A percentile compares a stretch with the other conserved stretches of the same genome.
Conservation (phyloP, 2,888 invertebrate species). For the Eulithis testata region DNA sequence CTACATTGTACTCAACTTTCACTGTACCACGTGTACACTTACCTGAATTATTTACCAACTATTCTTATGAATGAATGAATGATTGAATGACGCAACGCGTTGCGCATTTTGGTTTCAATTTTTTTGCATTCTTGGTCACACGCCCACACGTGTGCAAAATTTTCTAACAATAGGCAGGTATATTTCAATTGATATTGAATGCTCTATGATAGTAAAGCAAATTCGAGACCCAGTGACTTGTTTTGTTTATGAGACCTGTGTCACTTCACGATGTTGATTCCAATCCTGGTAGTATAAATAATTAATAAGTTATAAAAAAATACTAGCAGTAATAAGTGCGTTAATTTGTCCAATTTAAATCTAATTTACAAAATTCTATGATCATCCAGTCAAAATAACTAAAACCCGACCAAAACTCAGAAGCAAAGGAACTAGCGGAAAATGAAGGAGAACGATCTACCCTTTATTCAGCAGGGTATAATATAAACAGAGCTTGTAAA, state of each 20-base stretch:
- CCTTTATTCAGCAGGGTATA: no score
- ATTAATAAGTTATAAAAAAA: background rate
- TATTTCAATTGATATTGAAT: conserved; percentile 45
- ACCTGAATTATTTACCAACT: conserved; percentile 48
- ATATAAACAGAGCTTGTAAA: no score
- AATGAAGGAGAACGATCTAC: no score
- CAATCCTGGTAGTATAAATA: no score
- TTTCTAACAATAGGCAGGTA: conserved; percentile 45
- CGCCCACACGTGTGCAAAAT: conserved; percentile 74
- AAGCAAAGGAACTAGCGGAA: no score
- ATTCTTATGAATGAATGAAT: conserved; percentile 33
- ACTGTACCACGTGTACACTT: conserved; percentile 44
- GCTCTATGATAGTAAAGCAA: conserved; percentile 31
- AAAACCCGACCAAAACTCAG: no score
- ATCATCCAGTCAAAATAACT: no score
- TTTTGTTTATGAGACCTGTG: conserved; percentile 47
- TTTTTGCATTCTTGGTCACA: conserved; percentile 59
- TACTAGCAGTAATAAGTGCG: no score
- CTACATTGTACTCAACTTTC: conserved; percentile 50
- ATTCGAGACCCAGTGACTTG: conserved; percentile 68
- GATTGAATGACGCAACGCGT: conserved; percentile 56
- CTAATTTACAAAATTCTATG: no score
- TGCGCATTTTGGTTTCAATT: conserved; percentile 57
- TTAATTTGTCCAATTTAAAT: no score
- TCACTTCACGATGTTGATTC: no score